A percentile compares a stretch with the other conserved stretches of the same genome.
phyloP scores from a whole-genome alignment of 2,888 invertebrate species.

The Stenchaetothrips biformis region DNA sequence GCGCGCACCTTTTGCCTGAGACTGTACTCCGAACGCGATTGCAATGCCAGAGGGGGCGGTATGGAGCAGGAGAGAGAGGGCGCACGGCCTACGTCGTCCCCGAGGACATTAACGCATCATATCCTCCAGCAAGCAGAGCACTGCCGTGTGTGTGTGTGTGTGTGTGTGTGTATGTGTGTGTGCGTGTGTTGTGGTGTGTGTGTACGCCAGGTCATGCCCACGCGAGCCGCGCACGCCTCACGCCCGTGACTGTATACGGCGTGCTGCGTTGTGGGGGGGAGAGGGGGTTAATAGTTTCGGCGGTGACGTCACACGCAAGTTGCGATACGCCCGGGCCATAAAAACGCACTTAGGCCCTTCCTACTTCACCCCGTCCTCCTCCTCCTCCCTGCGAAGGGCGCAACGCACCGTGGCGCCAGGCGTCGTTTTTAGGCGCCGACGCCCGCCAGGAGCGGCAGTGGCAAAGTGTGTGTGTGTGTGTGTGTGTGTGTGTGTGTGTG shows the following conservation, averaged over 20 bases:
- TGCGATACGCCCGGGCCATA: neutral
- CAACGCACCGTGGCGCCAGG: neutral
- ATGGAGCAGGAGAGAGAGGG: too few relatives aligned
- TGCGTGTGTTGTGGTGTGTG: too few relatives aligned
- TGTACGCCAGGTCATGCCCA: neutral
- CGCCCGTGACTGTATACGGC: too few relatives aligned
- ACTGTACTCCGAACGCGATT: too few relatives aligned
- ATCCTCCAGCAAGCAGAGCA: neutral
- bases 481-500: too few relatives aligned
- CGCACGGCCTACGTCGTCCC: too few relatives aligned
- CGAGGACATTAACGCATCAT: too few relatives aligned
- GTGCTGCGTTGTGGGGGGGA: too few relatives aligned
- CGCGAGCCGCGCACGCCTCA: too few relatives aligned
- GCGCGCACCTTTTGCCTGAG: too few relatives aligned
- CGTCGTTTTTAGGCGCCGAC: neutral
- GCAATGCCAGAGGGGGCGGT: too few relatives aligned
- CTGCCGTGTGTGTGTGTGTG: neutral
- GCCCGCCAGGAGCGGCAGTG: neutral
- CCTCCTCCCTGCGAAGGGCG: too few relatives aligned
- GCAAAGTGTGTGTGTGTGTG: neutral
- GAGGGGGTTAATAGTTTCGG: neutral
- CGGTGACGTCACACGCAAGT: neutral
- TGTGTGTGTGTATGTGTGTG: neutral
- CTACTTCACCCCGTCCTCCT: neutral
- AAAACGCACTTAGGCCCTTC: slow-evolving; percentile 6